Evolutionary conservation across 2,797 vertebrate species (phyloP), one percentile per base, ranked within the genome.

Genomic region (Eupleurogrammus muticus): DNA sequence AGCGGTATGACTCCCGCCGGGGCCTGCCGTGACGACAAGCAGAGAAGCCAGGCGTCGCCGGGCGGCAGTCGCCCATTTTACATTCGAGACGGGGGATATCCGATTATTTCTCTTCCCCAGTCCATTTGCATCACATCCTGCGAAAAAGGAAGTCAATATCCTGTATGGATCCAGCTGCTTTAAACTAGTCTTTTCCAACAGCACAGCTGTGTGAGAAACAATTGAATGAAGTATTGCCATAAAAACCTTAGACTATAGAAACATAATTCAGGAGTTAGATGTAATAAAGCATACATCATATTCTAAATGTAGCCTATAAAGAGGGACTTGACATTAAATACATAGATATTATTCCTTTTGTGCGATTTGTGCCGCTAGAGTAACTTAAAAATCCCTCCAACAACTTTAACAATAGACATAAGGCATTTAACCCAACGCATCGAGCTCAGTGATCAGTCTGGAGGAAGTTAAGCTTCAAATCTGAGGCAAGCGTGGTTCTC

Each of bases 51-150:
- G n/a, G 61, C 23, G 35, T 52, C 40, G 67, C 54, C n/a, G 53
- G 9, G 12, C 40, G 48, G 55, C 40, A 64, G 49, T 24, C 42
- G 20, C 6, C 72, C 1, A 2, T 46, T n/a, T 65, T 42, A 46
- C 62, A 79, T 32, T 12, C 68, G 66, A 3, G 3, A n/a, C 35
- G 2, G 21, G 24, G 69, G 20, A 83, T 64, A 65, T 73, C 35
- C 9, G 2, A 76, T 87, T 59, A 62, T 54, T 56, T 72, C 48
- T 79, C 46, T 77, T 83, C 71, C 77, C 9, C 7, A 11, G 3
- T 17, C 3, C 5, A 24, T 21, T 36, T 47, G 12, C 56, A 53
- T 65, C 72, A 81, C 55, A 75, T 86, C 85, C 80, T 77, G 47
- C 35, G n/a, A 9, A 57, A 48, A 55, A 54, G 75, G 78, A 76